Evolutionary conservation across 37 sponge, comb jelly and placozoan genomes (phyloP), one percentile per base, ranked within the genome.

Genomic region (Theonella swinhoei): DNA sequence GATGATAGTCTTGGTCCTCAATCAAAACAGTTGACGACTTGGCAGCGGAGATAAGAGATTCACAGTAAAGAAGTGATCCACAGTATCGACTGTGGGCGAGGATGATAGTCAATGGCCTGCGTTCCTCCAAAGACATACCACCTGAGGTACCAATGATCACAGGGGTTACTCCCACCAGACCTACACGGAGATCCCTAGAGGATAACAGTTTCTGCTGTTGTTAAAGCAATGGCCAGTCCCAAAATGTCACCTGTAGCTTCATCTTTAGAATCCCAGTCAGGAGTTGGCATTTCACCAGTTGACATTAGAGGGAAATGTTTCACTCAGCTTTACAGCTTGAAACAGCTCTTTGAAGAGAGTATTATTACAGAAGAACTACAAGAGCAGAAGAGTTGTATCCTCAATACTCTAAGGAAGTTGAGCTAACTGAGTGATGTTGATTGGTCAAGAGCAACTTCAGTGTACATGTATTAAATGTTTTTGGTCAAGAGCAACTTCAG

Each of bases 101-200:
- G 26, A 78, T 78, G 78, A 31, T 78, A 20, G 24, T 24, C 35
- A 31, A 62, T 36, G 78, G 78, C 31, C 14, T 78, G 17, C 78
- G 62, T 78, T 1, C 78, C 20, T 63, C 64, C 37, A 62, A 34
- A 36, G 62, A 81, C n/a, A 59, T 11, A 31, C 82, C 82, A 26
- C 82, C 82, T 3, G 59, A 70, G 54, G 61, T 81, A 22, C 82
- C 72, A 31, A 60, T 69, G 61, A 71, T 70, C 35, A 81, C 82
- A 29, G 82, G 80, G 1, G 9, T 62, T 31, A 26, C 28, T 25
- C 11, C 54, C 0, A 31, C 64, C 32, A 31, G 35, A n/a, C n/a
- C n/a, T n/a, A n/a, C 14, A 42, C 41, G 36, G 39, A 74, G 39
- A 28, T n/a, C 74, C 28, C 20, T 58, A 4, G 62, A 22, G 30